Percentiles rank a stretch among this genome's conserved stretches.
phyloP scores from a whole-genome alignment of 2,888 invertebrate genomes.

The Spodoptera exigua region DNA sequence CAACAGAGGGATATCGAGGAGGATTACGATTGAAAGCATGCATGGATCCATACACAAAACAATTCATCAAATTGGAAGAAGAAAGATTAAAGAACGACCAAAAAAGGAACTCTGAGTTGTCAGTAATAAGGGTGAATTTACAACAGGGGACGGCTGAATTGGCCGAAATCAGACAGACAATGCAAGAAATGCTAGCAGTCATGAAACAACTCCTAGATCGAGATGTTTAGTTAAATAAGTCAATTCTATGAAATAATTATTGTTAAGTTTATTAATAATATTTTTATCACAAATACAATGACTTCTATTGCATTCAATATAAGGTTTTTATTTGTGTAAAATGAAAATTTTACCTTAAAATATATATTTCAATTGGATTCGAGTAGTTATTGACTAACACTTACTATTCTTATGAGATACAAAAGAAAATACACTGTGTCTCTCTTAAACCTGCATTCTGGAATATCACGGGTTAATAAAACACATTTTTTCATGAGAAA shows the following conservation, averaged over 20 bases:
- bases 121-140: constrained; percentile 3
- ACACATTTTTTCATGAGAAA: too few relatives aligned
- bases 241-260: not conserved
- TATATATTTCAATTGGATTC: too few relatives aligned
- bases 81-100: constrained; percentile 22
- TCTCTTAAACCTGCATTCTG: too few relatives aligned
- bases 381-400: too few relatives aligned
- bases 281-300: constrained; percentile 15
- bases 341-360: too few relatives aligned
- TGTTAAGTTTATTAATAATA: constrained; percentile 11
- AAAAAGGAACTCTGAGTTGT: constrained; percentile 21
- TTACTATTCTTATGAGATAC: too few relatives aligned
- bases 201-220: constrained; percentile 11
- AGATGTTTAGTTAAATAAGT: constrained; percentile 2
- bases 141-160: constrained; percentile 11
- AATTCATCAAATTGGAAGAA: constrained; percentile 18
- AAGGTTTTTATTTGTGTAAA: too few relatives aligned
- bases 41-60: constrained; percentile 22
- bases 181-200: constrained; percentile 21
- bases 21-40: not conserved
- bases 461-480: too few relatives aligned
- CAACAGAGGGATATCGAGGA: constrained; percentile 5
- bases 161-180: constrained; percentile 11
- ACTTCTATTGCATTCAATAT: too few relatives aligned
- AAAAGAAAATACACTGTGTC: too few relatives aligned